Base-by-base conservation (phyloP, 2,797 vertebrate species). In the Semaprochilodus insignis region DNA sequence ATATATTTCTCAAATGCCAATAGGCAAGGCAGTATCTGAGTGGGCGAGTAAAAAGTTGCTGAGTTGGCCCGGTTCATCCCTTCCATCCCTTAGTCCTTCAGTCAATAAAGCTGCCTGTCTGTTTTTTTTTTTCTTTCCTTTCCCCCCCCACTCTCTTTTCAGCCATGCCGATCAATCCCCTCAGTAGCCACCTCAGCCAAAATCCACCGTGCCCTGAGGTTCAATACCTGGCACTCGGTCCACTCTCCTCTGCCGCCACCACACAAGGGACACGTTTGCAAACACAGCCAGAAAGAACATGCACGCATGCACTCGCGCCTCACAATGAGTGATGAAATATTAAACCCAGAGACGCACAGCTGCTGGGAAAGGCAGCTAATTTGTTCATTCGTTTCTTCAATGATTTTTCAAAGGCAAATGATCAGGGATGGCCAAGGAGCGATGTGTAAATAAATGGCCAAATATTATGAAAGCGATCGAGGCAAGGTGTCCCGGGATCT, bases 81-180 rank as follows among this genome's bases (percentile, higher is more conserved):
- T 57, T 62, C 44, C 48, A 60, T 59, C 54, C 25, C 59, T 65
- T 67, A 82, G 77, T 34, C 6, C 31, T 83, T 71, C 14, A 21
- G 52, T 84, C 80, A 85, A 81, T 83, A 79, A 86, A 84, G 70
- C n/a, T 27, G 55, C 63, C 59, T 63, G 17, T 57, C 76, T 78
- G 73, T 74, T 67, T 59, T 66, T 67, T 31, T 15, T 31, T 31
- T 80, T 13, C 10, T 48, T 48, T 48, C 44, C 11, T 13, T 48
- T 48, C 10, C 11, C 10, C 10, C 19, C 71, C 51, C 52, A n/a
- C 44, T 75, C 66, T 78, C 52, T 55, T 16, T 69, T 60, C 66
- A 69, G 54, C 63, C 84, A 83, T 34, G 52, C 27, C 34, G 78
- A 87, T 89, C 77, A 81, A 87, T 85, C 59, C 72, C 81, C 57